Percentiles rank a stretch among this genome's conserved stretches.
These are phyloP conservation scores for Drosophila putrida DNA, from an alignment of 2,888 invertebrate genomes.

Conservation along the genomic window DNA sequence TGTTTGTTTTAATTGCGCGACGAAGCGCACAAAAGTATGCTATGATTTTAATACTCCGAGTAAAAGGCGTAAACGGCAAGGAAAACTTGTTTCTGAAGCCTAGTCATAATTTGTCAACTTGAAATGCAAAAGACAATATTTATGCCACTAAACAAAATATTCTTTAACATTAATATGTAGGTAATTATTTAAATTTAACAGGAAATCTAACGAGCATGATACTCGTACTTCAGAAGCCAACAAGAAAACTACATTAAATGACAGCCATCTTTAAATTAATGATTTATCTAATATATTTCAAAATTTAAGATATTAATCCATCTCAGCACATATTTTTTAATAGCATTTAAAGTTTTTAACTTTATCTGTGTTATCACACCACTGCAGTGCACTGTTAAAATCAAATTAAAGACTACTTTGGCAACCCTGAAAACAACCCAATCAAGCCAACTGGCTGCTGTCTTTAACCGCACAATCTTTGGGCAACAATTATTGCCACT, in stretches of 20 bases:
- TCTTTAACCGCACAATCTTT: constrained; percentile 46
- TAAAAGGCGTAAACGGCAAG: neutral
- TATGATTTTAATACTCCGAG: constrained; percentile 13
- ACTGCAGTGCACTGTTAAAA: neutral
- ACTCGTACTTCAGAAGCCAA: no score
- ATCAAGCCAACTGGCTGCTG: constrained; percentile 40
- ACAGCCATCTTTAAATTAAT: no score
- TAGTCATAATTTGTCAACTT: no score
- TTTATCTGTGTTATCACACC: neutral
- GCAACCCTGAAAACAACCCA: constrained; percentile 31
- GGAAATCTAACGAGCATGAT: no score
- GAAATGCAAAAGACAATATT: neutral
- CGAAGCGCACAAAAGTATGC: constrained; percentile 34
- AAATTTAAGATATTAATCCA: neutral
- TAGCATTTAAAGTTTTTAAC: neutral
- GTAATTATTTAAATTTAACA: no score
- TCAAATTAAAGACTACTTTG: constrained; percentile 32
- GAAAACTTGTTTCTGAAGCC: neutral
- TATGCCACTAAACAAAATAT: no score
- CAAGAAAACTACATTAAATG: no score
- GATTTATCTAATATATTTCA: no score
- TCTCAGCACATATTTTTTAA: neutral
- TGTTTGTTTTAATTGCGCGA: constrained; percentile 28
- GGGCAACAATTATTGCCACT: constrained; percentile 53
- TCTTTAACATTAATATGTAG: no score